These are phyloP conservation scores for Procapra przewalskii DNA, from an alignment of 2,113 vertebrate genomes.

Conservation along the genomic window DNA sequence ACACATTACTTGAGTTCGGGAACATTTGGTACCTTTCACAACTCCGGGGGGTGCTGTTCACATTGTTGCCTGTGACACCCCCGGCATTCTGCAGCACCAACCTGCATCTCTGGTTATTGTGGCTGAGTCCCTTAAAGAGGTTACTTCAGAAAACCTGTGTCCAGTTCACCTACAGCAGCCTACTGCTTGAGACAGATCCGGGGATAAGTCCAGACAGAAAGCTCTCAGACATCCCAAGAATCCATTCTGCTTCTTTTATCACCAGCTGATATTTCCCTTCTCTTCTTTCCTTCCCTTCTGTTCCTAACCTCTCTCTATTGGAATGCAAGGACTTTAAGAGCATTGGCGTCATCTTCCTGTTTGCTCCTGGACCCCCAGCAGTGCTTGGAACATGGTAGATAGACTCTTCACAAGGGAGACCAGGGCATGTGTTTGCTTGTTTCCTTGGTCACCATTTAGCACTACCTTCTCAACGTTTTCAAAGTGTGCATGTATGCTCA, in stretches of 20 bases:
- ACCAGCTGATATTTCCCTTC: not conserved
- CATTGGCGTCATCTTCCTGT: too few species aligned
- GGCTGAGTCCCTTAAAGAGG: not conserved
- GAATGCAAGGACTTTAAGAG: not conserved
- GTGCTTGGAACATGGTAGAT: not conserved
- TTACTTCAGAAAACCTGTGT: not conserved
- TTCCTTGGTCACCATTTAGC: not conserved
- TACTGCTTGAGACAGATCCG: accelerated
- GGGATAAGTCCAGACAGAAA: not conserved
- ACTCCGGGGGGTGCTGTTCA: accelerated
- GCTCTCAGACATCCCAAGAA: not conserved
- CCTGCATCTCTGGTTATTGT: accelerated
- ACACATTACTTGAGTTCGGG: not conserved
- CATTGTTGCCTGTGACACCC: accelerated
- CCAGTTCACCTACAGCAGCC: not conserved
- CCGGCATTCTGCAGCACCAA: not conserved
- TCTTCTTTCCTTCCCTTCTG: too few species aligned
- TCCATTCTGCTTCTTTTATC: not conserved
- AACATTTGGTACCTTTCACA: not conserved
- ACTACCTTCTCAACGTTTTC: not conserved
- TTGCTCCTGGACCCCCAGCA: not conserved
- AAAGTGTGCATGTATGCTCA: not conserved
- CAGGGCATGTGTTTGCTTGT: not conserved
- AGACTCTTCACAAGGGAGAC: not conserved
- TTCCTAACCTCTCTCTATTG: not conserved